Evolutionary conservation across 1,140 invertebrate species (phyloP), one percentile per base, ranked within the genome.

Genomic region (Anastrepha ludens): DNA sequence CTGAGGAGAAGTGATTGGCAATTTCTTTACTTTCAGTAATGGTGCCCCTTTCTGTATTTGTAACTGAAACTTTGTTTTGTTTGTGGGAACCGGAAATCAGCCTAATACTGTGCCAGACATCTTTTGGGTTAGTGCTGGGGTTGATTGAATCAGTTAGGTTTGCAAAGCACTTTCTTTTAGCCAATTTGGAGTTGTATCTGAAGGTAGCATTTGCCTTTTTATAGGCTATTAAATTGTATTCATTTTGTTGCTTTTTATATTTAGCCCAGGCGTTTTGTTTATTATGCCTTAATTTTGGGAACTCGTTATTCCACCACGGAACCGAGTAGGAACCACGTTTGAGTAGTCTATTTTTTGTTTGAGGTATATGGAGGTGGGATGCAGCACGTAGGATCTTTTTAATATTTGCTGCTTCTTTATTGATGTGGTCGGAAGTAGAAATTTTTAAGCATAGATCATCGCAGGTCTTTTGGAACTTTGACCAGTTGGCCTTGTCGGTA

Each of bases 131-230:
- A 20, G 64, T 20, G 29, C 29, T 65, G 17, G 64, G 64, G 15
- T 65, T 20, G 17, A 65, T 65, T 65, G 17, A 20, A 6, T 7
- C 17, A 20, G 64, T 65, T 39, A 20, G 29, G 17, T 65, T 65
- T 11, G 17, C 64, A n/a, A 65, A 65, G 64, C 64, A 20, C 6
- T 65, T 39, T 20, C 17, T 20, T 4, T 65, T 65, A 20, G 64
- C 64, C 6, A 39, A n/a, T 65, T 65, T 65, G 15, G 29, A n/a
- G 17, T 65, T n/a, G 17, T 39, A 20, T 65, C 64, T 65, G 15
- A 65, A 65, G 17, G 29, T n/a, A 20, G 64, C 64, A 39, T 65
- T 65, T n/a, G 64, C 64, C 64, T 65, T 65, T 65, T 65, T 65
- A 65, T 65, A 65, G 6, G 15, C 7, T 20, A 65, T 39, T 65